A percentile compares a stretch with the other conserved stretches of the same genome.
These are phyloP conservation scores for Calypte anna DNA, from an alignment of 2,113 vertebrate genomes.

Conservation along the genomic window DNA sequence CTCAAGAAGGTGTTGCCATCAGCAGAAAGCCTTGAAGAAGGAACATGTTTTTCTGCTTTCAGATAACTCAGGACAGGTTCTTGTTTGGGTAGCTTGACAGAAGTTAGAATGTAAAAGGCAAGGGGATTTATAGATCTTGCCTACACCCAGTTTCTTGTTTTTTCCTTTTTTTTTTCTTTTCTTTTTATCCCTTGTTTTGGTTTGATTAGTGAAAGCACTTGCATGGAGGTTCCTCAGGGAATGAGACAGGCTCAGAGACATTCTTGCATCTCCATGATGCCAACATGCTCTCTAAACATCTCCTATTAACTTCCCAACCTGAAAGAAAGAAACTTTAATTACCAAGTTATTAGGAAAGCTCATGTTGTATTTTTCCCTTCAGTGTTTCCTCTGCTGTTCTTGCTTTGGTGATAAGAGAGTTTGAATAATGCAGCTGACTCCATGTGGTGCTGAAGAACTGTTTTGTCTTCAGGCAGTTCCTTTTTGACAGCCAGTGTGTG, in stretches of 20 bases:
- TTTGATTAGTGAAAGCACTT: background rate
- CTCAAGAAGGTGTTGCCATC: background rate
- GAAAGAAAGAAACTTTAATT: background rate
- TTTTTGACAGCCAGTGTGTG: background rate
- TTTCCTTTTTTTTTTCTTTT: background rate
- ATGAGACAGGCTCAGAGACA: background rate
- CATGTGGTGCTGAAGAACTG: background rate
- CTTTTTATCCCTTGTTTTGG: background rate
- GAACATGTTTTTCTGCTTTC: background rate
- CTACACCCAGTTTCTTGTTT: background rate
- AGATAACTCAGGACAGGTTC: background rate
- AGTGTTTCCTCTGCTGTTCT: background rate
- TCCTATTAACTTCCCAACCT: background rate
- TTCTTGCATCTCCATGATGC: background rate
- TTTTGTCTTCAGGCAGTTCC: conserved; percentile 38
- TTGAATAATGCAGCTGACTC: conserved; percentile 18
- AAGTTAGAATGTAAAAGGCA: background rate
- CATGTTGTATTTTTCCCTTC: background rate
- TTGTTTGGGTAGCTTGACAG: background rate
- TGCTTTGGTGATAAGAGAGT: conserved; percentile 16
- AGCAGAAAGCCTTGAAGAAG: background rate
- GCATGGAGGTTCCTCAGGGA: background rate
- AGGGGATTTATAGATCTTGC: background rate
- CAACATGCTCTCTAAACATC: background rate
- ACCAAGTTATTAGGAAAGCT: background rate